These are phyloP conservation scores for Bubo blakistoni DNA, from an alignment of 2,113 vertebrate species.

Conservation along the genomic window DNA sequence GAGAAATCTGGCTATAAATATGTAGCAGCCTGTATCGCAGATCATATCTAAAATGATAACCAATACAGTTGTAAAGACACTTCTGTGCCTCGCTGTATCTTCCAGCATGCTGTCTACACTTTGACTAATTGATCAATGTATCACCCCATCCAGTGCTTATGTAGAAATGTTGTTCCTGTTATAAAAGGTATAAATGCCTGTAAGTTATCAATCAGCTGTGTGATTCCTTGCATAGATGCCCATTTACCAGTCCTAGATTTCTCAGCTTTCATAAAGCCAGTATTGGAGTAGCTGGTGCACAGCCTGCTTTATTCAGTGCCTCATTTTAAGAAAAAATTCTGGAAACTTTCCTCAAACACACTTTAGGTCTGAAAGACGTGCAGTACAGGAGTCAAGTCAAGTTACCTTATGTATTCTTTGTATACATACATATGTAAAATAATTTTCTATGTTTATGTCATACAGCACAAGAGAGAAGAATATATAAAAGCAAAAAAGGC, in stretches of 20 bases:
- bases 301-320: background rate
- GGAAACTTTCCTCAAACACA: background rate
- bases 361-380: background rate
- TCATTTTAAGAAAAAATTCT: background rate
- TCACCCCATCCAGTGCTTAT: background rate
- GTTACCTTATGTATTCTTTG: background rate
- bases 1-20: background rate
- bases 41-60: background rate
- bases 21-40: background rate
- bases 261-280: background rate
- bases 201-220: conserved; percentile 1
- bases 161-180: background rate
- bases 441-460: background rate
- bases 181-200: background rate
- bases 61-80: background rate
- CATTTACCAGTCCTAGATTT: background rate
- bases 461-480: conserved; percentile 76
- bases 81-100: background rate
- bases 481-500: conserved; percentile 70
- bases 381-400: background rate
- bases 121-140: background rate
- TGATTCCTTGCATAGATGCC: background rate
- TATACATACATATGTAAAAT: background rate
- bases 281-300: background rate
- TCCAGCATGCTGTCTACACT: background rate